phyloP scores from a whole-genome alignment of 2,888 invertebrate species.

The Lepidocyrtinus sp. region DNA sequence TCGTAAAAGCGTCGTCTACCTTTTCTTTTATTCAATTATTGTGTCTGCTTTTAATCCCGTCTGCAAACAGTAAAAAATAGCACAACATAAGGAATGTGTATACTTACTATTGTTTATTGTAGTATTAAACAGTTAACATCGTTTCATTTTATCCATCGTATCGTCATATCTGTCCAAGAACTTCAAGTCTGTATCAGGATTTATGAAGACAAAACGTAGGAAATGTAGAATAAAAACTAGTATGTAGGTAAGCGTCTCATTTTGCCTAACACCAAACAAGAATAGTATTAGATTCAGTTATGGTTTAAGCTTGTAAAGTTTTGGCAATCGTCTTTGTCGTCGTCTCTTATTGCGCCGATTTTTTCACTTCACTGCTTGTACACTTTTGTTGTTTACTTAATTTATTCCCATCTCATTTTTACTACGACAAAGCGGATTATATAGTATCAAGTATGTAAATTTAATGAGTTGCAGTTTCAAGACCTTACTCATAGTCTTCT shows the following conservation, averaged over 20 bases:
- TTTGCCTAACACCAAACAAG: neutral
- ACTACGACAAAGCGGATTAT: slow-evolving; percentile 60
- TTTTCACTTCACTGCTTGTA: slow-evolving; percentile 26
- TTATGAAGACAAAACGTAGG: neutral
- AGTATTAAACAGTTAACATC: neutral
- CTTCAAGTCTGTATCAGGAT: slow-evolving; percentile 31
- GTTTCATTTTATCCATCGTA: neutral
- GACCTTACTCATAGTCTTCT: slow-evolving; percentile 33
- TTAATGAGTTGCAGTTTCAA: slow-evolving; percentile 62
- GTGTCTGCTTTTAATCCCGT: slow-evolving; percentile 8
- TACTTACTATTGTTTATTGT: slow-evolving; percentile 25
- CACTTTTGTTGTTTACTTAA: slow-evolving; percentile 54
- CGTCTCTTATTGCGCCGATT: slow-evolving; percentile 41
- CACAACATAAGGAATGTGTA: slow-evolving; percentile 9
- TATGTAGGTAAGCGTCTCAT: neutral
- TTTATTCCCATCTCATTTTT: slow-evolving; percentile 57
- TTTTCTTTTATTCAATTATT: slow-evolving; percentile 11
- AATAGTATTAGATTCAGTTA: too few relatives aligned
- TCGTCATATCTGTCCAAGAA: slow-evolving; percentile 40
- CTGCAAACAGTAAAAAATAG: slow-evolving; percentile 11
- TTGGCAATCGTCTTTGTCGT: slow-evolving; percentile 15
- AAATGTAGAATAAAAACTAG: neutral
- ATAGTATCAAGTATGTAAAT: slow-evolving; percentile 61
- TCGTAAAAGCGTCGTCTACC: slow-evolving; percentile 9
- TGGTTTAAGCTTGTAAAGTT: neutral